Evolutionary conservation across 37 sponge, comb jelly and placozoan genomes (phyloP).

Genomic region (Oopsacas minuta): DNA sequence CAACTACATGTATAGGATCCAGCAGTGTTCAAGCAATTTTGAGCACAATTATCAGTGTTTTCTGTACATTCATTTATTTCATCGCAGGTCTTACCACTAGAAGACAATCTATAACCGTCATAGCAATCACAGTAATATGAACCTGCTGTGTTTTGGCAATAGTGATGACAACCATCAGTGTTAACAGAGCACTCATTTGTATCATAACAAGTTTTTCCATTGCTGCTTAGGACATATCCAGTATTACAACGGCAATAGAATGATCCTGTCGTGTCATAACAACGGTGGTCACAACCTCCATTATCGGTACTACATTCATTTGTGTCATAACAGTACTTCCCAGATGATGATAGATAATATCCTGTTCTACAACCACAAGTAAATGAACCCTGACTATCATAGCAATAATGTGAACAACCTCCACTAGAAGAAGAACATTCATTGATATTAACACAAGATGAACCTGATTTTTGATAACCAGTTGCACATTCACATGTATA

Average conservation of each 20-base stretch:
- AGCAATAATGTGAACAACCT: conserved; percentile 19
- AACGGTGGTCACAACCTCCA: neutral
- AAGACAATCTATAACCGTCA: neutral
- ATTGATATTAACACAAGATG: neutral
- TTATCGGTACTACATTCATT: neutral
- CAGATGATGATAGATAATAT: neutral
- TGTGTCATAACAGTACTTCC: neutral
- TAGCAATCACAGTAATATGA: conserved; percentile 9
- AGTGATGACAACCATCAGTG: neutral
- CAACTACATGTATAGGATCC: conserved; percentile 35
- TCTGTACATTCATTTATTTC: conserved; percentile 41
- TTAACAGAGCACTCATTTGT: conserved; percentile 7
- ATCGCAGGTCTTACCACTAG: neutral
- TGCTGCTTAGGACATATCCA: neutral
- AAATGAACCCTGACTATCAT: neutral
- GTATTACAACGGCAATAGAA: conserved; percentile 13
- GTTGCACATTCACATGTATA: neutral
- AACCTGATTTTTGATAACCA: neutral
- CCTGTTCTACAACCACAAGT: conserved; percentile 17
- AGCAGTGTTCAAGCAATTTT: conserved; percentile 30
- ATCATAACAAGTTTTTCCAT: conserved; percentile 9
- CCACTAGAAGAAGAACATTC: neutral
- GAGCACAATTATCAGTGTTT: conserved; percentile 29
- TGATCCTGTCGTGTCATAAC: neutral
- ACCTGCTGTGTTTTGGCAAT: neutral